Conservation (phyloP, 1,140 invertebrate genomes). For the Ptiloglossa arizonensis region DNA sequence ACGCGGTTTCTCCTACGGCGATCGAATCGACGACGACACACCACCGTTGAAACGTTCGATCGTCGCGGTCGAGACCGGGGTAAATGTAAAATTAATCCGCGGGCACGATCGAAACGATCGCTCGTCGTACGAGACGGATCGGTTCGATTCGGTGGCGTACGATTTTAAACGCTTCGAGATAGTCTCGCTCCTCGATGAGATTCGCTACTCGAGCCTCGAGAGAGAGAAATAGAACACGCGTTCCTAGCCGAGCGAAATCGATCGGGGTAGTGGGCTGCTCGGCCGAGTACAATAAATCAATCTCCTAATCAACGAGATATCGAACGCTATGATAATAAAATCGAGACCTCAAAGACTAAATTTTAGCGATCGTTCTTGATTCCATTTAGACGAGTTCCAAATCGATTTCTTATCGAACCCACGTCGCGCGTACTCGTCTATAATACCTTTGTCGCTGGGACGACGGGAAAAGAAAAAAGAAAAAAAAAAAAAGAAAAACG, state of each 20-base stretch:
- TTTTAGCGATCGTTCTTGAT: background rate
- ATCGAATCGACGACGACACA: too few species aligned
- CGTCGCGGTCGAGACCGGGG: too few species aligned
- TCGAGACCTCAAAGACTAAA: conserved; percentile 24
- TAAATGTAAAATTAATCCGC: too few species aligned
- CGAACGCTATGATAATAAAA: conserved; percentile 26
- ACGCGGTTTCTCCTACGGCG: background rate
- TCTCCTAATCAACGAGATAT: conserved; percentile 22
- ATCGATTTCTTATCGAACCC: background rate
- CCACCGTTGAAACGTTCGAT: background rate
- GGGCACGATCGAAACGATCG: conserved; percentile 1
- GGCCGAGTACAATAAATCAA: conserved; percentile 6
- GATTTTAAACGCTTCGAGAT: conserved; percentile 5
- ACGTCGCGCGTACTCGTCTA: background rate
- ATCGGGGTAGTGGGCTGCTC: background rate
- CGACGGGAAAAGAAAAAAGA: background rate
- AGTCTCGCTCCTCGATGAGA: background rate
- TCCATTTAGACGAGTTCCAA: background rate
- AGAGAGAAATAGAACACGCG: background rate
- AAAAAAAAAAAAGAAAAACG: background rate
- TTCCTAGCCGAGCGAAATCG: conserved; percentile 19
- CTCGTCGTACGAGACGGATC: background rate
- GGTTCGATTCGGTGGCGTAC: background rate
- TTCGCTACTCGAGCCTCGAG: background rate
- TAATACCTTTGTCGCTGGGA: background rate